Evolutionary conservation across 1,140 invertebrate genomes (phyloP).

Genomic region (Drosophila pachea): DNA sequence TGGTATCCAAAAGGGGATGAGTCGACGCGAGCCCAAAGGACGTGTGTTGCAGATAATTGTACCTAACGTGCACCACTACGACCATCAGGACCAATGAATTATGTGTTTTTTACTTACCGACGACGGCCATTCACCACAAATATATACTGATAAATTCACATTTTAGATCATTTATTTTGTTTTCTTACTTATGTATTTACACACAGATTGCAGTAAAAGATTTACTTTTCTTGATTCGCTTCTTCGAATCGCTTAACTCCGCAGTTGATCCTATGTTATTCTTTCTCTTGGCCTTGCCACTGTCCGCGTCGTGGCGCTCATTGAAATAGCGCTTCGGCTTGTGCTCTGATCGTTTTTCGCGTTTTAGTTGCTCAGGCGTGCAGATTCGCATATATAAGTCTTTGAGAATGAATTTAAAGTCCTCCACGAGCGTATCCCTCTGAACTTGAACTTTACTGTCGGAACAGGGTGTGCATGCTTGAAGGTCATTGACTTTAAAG

Average conservation of each 20-base stretch:
- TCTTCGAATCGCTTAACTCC: conserved; percentile 14
- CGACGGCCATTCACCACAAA: background rate
- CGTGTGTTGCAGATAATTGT: no score
- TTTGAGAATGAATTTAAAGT: conserved; percentile 83
- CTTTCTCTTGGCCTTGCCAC: conserved; percentile 18
- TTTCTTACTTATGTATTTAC: background rate
- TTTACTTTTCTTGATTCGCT: conserved; percentile 30
- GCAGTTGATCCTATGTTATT: conserved; percentile 4
- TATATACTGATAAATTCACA: conserved; percentile 1
- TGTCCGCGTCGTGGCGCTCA: background rate
- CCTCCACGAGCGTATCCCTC: conserved; percentile 84
- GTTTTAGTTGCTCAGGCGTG: conserved; percentile 47
- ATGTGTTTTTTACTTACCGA: background rate
- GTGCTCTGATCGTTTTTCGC: conserved; percentile 37
- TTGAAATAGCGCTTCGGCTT: conserved; percentile 57
- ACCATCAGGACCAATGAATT: no score
- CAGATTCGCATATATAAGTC: conserved; percentile 63
- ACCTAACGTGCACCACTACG: no score
- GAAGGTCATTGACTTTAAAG: conserved; percentile 84
- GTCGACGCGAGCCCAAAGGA: no score
- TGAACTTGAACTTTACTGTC: conserved; percentile 49
- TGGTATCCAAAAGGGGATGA: no score
- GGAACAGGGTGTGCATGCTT: conserved; percentile 68
- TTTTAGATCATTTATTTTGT: conserved; percentile 3
- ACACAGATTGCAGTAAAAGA: conserved; percentile 15